A percentile compares a stretch with the other conserved stretches of the same genome.
Evolutionary conservation across 2,888 invertebrate species (phyloP).

Genomic region (Clusia tigrina): DNA sequence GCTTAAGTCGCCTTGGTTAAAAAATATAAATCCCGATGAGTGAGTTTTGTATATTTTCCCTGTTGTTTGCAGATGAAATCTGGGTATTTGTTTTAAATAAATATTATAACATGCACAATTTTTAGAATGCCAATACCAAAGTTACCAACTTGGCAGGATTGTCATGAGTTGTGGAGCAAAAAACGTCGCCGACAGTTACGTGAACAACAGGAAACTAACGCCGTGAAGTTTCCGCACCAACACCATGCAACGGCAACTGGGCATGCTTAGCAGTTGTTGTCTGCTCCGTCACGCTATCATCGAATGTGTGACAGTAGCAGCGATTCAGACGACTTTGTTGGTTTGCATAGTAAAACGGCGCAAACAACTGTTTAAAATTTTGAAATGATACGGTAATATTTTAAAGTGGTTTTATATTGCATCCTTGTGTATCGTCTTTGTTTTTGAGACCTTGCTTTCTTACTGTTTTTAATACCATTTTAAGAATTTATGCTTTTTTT

Average conservation of each 20-base stretch:
- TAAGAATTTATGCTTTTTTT: constrained; percentile 13
- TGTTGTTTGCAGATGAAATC: neutral
- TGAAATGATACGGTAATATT: too few species aligned
- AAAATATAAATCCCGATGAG: constrained; percentile 89
- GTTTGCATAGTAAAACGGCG: neutral
- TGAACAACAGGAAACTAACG: constrained; percentile 69
- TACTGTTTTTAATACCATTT: neutral
- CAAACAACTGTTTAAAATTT: neutral
- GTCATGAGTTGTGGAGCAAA: constrained; percentile 99
- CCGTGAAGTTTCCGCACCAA: constrained; percentile 48
- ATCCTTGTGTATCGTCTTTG: too few species aligned
- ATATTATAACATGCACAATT: too few species aligned
- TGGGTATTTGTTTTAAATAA: constrained; percentile 16
- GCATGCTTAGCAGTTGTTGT: constrained; percentile 53
- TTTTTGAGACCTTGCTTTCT: too few species aligned
- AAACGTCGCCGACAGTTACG: constrained; percentile 85
- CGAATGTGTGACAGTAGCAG: neutral
- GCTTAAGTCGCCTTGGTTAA: constrained; percentile 90
- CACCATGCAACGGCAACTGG: constrained; percentile 43
- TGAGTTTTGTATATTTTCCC: constrained; percentile 67
- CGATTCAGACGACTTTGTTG: neutral
- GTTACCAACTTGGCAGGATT: constrained; percentile 96
- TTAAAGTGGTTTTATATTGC: too few species aligned
- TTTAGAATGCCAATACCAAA: constrained; percentile 82
- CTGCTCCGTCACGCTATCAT: neutral